Base-by-base conservation (phyloP, 2,888 invertebrate species). In the Synergus itoensis region DNA sequence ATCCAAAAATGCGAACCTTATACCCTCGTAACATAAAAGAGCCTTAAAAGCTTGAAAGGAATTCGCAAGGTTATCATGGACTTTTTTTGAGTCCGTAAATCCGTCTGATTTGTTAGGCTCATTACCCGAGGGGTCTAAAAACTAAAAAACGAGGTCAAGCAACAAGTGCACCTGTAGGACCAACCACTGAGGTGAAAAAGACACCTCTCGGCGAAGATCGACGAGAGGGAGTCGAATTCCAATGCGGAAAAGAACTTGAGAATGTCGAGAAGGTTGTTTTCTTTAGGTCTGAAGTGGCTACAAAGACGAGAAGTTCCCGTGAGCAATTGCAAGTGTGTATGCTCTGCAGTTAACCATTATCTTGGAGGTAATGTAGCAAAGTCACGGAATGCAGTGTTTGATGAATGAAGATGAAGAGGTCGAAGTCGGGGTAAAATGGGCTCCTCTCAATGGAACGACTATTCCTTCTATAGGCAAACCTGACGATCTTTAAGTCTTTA, bases 261-360 rank as follows among this genome's bases (percentile, higher is more conserved):
- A 73, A 73, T 73, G 73, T 73, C 73, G 36, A 73, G 73, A 73
- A 73, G 73, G 73, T 73, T 53, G 73, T 73, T 73, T 73, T 73
- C 73, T 73, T 73, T 73, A 53, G 21, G 45, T n/a, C 53, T n/a
- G n/a, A 53, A 53, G 53, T 53, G 67, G 45, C 43, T 69, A 45
- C 41, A 28, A 69, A 69, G 41, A 73, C 21, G 36, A 69, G 48
- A 28, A 67, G 67, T 67, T 67, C 45, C 43, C 67, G 45, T 16
- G 48, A 12, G 48, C 16, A 48, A 28, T 28, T 48, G 48, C 48
- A 53, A 28, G 53, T 73, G 48, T 73, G 48, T 45, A 48, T 28
- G 11, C 48, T 73, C 28, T 36, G 48, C 12, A 48, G 28, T 69
- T 45, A 48, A 73, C 48, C 45, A 73, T 73, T 73, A 73, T 53